These are phyloP conservation scores for Mesorhabditis spiculigera DNA, from an alignment of 2,888 invertebrate species.

Conservation along the genomic window DNA sequence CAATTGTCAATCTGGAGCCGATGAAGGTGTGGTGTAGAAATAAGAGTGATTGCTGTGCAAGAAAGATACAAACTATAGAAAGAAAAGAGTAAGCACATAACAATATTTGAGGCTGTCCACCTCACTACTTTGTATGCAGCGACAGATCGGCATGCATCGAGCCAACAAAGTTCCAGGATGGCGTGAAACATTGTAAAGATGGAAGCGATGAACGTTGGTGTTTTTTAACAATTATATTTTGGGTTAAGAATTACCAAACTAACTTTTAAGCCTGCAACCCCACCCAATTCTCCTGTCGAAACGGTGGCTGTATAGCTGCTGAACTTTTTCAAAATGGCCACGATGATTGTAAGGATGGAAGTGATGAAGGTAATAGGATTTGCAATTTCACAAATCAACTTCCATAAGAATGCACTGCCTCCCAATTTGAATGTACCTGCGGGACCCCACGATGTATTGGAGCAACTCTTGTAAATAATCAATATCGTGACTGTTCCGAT, in stretches of 20 bases:
- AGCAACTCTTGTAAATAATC: conserved; percentile 58
- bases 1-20: conserved; percentile 52
- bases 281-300: conserved; percentile 57
- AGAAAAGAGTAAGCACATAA: background rate
- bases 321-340: conserved; percentile 59
- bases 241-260: background rate
- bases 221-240: background rate
- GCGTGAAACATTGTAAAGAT: conserved; percentile 53
- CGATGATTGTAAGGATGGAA: conserved; percentile 62
- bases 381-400: background rate
- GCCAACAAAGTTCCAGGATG: conserved; percentile 42
- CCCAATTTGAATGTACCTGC: conserved; percentile 61
- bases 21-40: conserved; percentile 36
- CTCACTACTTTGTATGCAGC: conserved; percentile 48
- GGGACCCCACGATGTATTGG: conserved; percentile 61
- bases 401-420: conserved; percentile 58
- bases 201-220: conserved; percentile 59
- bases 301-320: conserved; percentile 59
- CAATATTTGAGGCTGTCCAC: conserved; percentile 36
- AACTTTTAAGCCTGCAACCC: background rate
- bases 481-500: conserved; percentile 48
- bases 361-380: conserved; percentile 58
- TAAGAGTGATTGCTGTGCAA: background rate
- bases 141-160: conserved; percentile 46
- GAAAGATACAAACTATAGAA: background rate